phyloP scores from a whole-genome alignment of 2,888 invertebrate genomes.

The Entomobrya multifasciata region DNA sequence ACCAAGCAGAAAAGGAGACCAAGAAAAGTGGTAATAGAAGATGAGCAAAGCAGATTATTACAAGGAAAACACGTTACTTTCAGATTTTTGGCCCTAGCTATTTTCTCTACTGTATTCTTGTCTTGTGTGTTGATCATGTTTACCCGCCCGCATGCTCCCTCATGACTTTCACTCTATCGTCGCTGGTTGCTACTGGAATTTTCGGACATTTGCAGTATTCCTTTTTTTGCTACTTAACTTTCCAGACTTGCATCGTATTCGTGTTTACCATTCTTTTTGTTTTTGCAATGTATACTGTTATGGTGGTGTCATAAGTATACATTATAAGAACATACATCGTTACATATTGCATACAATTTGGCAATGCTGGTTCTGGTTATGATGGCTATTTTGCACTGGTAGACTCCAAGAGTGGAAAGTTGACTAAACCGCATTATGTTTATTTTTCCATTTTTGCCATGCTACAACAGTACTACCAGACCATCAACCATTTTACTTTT shows the following conservation, averaged over 20 bases:
- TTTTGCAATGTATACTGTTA: not conserved
- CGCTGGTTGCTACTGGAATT: not conserved
- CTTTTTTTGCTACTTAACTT: not conserved
- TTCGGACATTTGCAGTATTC: not conserved
- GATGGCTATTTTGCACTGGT: not conserved
- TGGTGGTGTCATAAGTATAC: not conserved
- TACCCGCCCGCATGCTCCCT: constrained; percentile 15
- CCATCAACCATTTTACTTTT: not conserved
- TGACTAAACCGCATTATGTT: constrained; percentile 50
- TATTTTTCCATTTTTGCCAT: constrained; percentile 37
- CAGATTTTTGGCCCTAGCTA: constrained; percentile 7
- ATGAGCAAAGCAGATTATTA: too few species aligned
- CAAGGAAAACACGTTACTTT: too few species aligned
- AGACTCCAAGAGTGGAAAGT: constrained; percentile 19
- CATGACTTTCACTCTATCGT: not conserved
- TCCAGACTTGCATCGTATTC: not conserved
- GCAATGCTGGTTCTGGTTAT: not conserved
- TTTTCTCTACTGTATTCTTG: not conserved
- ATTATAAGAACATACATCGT: too few species aligned
- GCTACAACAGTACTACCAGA: not conserved
- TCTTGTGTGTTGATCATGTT: not conserved
- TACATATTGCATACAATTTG: too few species aligned
- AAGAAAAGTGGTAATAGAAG: not conserved
- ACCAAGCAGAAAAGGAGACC: not conserved
- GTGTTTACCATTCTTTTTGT: not conserved